Evolutionary conservation across 2,797 vertebrate species (phyloP), one percentile per base, ranked within the genome.

Genomic region (Phyllotis vaccarum): DNA sequence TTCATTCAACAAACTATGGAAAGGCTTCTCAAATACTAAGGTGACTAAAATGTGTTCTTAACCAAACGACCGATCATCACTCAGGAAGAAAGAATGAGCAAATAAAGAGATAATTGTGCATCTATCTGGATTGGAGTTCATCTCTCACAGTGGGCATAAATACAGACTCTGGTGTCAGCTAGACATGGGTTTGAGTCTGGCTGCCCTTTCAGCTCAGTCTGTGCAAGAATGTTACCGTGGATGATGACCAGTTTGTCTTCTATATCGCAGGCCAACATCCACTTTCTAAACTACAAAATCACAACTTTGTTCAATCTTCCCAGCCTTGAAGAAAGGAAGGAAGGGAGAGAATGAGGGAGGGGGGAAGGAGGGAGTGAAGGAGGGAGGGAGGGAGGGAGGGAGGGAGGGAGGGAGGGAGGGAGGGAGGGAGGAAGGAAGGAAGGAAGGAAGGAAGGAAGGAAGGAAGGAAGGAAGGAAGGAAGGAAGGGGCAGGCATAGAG

Each of bases 11-110:
- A 78, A 92, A 87, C 16, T 66, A 74, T 72, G 54, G 49, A 52
- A 49, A 93, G 80, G 34, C 31, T 24, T 80, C 64, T 93, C 34
- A 64, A 72, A 93, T 94, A 52, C 75, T 56, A 93, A 87, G 5
- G 49, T 85, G 58, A 90, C 68, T 56, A 92, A 78, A 94, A 95
- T 56, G 16, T 46, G 37, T 93, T 94, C 52, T 83, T 64, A 66
- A 92, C 24, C 40, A 49, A 94, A 46, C 12, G 81, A 43, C 7
- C 93, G n/a, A n/a, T n/a, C 66, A 37, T 80, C 46, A 72, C 37
- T 76, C 29, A 29, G 24, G 21, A 54, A 60, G 60, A 93, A 86
- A 40, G 8, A 34, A 43, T 19, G 37, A 83, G 78, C 54, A 93
- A 93, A 91, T 76, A 86, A 58, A 90, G 90, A 70, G 16, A 72